A percentile compares a stretch with the other conserved stretches of the same genome.
phyloP scores from a whole-genome alignment of 2,888 invertebrate species.

The Lapara coniferarum region DNA sequence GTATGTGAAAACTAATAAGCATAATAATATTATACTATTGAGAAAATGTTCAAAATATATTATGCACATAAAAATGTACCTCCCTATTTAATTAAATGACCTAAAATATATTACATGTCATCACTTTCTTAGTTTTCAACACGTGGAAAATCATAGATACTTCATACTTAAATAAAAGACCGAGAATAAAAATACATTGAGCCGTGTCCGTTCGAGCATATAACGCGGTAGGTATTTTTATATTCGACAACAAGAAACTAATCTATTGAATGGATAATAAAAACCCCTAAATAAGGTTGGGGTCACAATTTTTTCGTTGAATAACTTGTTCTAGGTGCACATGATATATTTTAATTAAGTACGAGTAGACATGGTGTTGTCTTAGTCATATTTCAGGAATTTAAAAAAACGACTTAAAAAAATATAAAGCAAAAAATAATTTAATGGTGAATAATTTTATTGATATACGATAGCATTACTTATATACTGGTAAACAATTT shows the following conservation, averaged over 20 bases:
- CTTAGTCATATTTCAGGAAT: too few species aligned
- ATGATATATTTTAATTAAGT: too few species aligned
- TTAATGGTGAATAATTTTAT: too few species aligned
- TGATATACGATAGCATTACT: too few species aligned
- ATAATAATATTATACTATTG: too few species aligned
- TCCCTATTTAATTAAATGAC: neutral
- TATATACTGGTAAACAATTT: too few species aligned
- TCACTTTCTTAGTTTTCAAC: neutral
- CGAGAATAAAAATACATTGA: conserved; percentile 31
- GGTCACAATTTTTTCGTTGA: neutral
- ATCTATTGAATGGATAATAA: conserved; percentile 2
- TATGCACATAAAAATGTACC: too few species aligned
- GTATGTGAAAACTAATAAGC: too few species aligned
- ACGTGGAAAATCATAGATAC: conserved; percentile 8
- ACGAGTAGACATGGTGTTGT: neutral
- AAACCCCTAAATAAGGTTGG: neutral
- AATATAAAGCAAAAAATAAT: too few species aligned
- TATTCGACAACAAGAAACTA: conserved; percentile 11
- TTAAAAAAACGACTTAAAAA: too few species aligned
- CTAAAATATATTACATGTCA: neutral
- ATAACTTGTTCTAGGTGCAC: neutral
- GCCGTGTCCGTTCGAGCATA: conserved; percentile 38
- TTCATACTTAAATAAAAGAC: conserved; percentile 1
- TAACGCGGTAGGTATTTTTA: conserved; percentile 32
- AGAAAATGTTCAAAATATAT: too few species aligned